A percentile compares a stretch with the other conserved stretches of the same genome.
Evolutionary conservation across 2,888 invertebrate genomes (phyloP).

Genomic region (Scrobipalpa atriplicella): DNA sequence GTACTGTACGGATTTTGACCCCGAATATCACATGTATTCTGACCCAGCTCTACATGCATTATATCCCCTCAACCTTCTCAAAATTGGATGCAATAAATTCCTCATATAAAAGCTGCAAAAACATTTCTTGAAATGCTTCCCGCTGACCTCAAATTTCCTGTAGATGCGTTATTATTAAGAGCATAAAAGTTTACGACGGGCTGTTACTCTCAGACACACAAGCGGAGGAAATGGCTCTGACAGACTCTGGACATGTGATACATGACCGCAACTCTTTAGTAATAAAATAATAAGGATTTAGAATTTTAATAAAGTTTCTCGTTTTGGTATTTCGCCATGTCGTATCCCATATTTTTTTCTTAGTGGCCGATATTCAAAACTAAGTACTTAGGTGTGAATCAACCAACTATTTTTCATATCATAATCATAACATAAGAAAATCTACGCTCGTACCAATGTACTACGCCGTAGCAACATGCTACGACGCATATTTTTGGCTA

Average conservation of each 20-base stretch:
- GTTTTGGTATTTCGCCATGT: not conserved
- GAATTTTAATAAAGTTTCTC: not conserved
- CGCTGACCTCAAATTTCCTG: conserved; percentile 18
- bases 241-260: conserved; percentile 3
- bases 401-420: too few relatives aligned
- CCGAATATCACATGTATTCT: too few relatives aligned
- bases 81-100: not conserved
- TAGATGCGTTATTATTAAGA: conserved; percentile 22
- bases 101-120: not conserved
- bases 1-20: too few relatives aligned
- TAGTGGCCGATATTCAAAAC: too few relatives aligned
- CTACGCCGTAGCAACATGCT: too few relatives aligned
- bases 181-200: conserved; percentile 21
- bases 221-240: conserved; percentile 16
- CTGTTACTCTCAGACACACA: conserved; percentile 22
- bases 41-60: too few relatives aligned
- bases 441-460: too few relatives aligned
- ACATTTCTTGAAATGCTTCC: not conserved
- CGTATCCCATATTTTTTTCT: too few relatives aligned
- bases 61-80: not conserved
- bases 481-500: too few relatives aligned
- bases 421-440: too few relatives aligned
- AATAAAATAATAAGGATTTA: not conserved
- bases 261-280: conserved; percentile 13
- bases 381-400: too few relatives aligned